Conservation (phyloP, 2,113 vertebrate species). For the Corythoichthys haematopterus region DNA sequence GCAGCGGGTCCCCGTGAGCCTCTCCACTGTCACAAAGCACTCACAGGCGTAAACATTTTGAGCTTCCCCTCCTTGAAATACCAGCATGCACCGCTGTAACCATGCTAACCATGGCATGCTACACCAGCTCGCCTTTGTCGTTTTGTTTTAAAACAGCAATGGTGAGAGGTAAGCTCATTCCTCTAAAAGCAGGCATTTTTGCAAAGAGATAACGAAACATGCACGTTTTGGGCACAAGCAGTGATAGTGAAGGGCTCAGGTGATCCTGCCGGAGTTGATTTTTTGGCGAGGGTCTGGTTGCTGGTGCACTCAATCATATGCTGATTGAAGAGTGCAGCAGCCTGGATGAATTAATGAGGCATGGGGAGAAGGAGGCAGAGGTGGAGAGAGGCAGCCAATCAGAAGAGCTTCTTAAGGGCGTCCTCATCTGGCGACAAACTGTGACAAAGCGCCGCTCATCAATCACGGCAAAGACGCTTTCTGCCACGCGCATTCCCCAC, state of each 20-base stretch:
- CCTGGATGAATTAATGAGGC: conserved; percentile 59
- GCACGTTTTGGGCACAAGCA: neutral
- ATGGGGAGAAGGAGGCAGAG: conserved; percentile 22
- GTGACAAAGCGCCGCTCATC: conserved; percentile 52
- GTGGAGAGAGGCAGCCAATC: conserved; percentile 49
- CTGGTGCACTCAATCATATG: conserved; percentile 37
- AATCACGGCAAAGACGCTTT: conserved; percentile 38
- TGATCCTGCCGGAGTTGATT: conserved; percentile 4
- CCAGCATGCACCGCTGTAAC: too few relatives aligned
- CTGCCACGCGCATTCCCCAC: conserved; percentile 1
- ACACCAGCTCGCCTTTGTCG: too few relatives aligned
- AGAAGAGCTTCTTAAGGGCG: conserved; percentile 38
- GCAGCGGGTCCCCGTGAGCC: too few relatives aligned
- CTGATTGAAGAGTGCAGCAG: conserved; percentile 43
- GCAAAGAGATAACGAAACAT: conserved; percentile 13
- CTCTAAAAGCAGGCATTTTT: conserved; percentile 31
- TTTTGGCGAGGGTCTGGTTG: conserved; percentile 1
- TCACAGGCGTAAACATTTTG: too few relatives aligned
- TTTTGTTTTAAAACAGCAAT: too few relatives aligned
- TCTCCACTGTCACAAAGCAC: too few relatives aligned
- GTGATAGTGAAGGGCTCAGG: conserved; percentile 18
- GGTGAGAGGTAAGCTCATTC: conserved; percentile 41
- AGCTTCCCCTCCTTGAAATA: too few relatives aligned
- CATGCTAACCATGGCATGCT: too few relatives aligned
- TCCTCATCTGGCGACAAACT: conserved; percentile 44